A percentile compares a stretch with the other conserved stretches of the same genome.
Conservation (phyloP, 2,113 vertebrate genomes). For the Sebastes schlegelii region DNA sequence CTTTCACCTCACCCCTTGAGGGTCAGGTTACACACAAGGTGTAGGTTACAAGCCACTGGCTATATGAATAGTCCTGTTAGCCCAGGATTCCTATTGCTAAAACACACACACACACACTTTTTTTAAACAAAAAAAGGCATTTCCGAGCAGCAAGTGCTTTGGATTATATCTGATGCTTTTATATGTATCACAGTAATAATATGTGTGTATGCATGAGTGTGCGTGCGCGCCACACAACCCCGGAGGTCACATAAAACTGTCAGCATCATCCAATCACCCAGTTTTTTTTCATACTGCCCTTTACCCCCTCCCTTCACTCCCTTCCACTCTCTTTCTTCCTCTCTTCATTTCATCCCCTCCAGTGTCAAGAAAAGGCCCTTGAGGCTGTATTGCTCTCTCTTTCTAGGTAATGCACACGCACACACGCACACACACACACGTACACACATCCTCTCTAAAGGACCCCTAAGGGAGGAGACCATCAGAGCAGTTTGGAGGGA, state of each 20-base stretch:
- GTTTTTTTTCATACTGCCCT: slow-evolving; percentile 38
- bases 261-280: slow-evolving; percentile 59
- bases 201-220: slow-evolving; percentile 12
- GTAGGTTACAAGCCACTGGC: slow-evolving; percentile 77
- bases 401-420: slow-evolving; percentile 21
- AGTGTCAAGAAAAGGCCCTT: slow-evolving; percentile 66
- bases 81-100: slow-evolving; percentile 46
- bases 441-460: slow-evolving; percentile 31
- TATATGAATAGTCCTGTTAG: slow-evolving; percentile 66
- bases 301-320: slow-evolving; percentile 34
- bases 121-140: slow-evolving; percentile 17
- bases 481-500: slow-evolving; percentile 47
- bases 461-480: slow-evolving; percentile 43
- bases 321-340: slow-evolving; percentile 41
- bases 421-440: slow-evolving; percentile 20
- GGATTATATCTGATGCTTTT: slow-evolving; percentile 29
- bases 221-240: slow-evolving; percentile 19
- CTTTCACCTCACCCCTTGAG: slow-evolving; percentile 66
- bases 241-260: slow-evolving; percentile 61
- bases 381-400: slow-evolving; percentile 54
- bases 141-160: slow-evolving; percentile 26
- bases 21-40: slow-evolving; percentile 69
- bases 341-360: slow-evolving; percentile 53
- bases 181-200: slow-evolving; percentile 28
- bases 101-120: slow-evolving; percentile 25